Percentiles rank a stretch among this genome's conserved stretches.
Evolutionary conservation across 2,888 invertebrate genomes (phyloP).

Genomic region (Dorcus parallelipipedus): DNA sequence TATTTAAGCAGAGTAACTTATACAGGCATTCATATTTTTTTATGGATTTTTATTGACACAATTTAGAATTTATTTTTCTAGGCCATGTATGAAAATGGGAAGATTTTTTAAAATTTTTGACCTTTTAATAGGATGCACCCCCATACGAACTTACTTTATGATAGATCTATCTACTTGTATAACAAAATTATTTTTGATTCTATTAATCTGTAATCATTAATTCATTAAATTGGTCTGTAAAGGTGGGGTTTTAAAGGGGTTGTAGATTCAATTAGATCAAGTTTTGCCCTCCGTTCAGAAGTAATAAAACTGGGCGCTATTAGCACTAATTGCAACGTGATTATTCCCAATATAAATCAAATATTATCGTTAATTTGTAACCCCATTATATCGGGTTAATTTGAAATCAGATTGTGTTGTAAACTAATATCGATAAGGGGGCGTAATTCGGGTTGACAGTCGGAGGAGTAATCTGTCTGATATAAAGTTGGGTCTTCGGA

Average conservation of each 20-base stretch:
- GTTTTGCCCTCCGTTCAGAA: not conserved
- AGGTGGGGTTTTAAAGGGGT: too few species aligned
- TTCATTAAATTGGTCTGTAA: too few species aligned
- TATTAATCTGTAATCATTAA: not conserved
- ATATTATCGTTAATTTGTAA: conserved; percentile 16
- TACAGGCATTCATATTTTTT: too few species aligned
- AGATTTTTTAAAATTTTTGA: too few species aligned
- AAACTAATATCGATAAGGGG: conserved; percentile 14
- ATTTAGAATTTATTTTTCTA: too few species aligned
- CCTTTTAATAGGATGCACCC: too few species aligned
- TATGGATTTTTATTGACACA: too few species aligned
- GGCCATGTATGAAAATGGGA: too few species aligned
- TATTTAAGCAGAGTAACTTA: too few species aligned
- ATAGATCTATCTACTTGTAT: not conserved
- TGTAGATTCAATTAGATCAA: not conserved
- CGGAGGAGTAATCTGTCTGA: conserved; percentile 10
- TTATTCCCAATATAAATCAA: conserved; percentile 15
- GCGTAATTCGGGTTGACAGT: conserved; percentile 16
- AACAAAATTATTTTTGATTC: not conserved
- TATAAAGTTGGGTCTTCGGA: conserved; percentile 7
- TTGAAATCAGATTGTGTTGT: conserved; percentile 12
- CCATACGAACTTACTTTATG: too few species aligned
- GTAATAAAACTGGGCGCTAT: conserved; percentile 7
- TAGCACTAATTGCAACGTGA: conserved; percentile 13
- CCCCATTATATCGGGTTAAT: conserved; percentile 17